A percentile compares a stretch with the other conserved stretches of the same genome.
phyloP scores from a whole-genome alignment of 2,888 invertebrate species.

The Eristalis intricaria region DNA sequence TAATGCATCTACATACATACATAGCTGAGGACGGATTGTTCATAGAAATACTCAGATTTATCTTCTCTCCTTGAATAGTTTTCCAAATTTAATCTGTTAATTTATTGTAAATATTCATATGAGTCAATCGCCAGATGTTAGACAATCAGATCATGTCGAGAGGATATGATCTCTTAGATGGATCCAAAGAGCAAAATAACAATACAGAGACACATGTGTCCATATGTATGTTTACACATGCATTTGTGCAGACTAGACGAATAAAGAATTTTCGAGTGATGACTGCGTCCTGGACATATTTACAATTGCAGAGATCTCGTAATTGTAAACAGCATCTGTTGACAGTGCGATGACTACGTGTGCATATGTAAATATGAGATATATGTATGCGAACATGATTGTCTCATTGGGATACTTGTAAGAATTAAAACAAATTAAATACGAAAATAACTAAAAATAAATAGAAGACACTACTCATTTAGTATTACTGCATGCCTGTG shows the following conservation, averaged over 20 bases:
- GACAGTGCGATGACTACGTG: not conserved
- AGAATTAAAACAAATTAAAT: not conserved
- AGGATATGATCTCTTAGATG: slow-evolving; percentile 37
- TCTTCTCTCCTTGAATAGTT: slow-evolving; percentile 10
- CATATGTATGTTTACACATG: not conserved
- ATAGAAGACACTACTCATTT: too few species aligned
- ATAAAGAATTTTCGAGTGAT: not conserved
- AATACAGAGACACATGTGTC: not conserved
- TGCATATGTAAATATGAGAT: not conserved
- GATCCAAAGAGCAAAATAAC: slow-evolving; percentile 10
- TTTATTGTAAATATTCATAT: slow-evolving; percentile 61
- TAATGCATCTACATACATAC: slow-evolving; percentile 11
- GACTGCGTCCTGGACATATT: not conserved
- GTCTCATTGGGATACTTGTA: not conserved
- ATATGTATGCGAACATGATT: not conserved
- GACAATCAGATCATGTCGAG: slow-evolving; percentile 28
- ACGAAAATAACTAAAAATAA: too few species aligned
- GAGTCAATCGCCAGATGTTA: slow-evolving; percentile 57
- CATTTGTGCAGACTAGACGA: not conserved
- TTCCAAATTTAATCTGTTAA: slow-evolving; percentile 39
- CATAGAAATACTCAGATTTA: slow-evolving; percentile 22
- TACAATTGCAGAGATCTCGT: not conserved
- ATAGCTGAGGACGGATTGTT: slow-evolving; percentile 42
- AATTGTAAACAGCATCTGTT: not conserved
- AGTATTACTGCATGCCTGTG: too few species aligned